These are phyloP conservation scores for Oncorhynchus tshawytscha DNA, from an alignment of 2,113 vertebrate species.

Conservation along the genomic window DNA sequence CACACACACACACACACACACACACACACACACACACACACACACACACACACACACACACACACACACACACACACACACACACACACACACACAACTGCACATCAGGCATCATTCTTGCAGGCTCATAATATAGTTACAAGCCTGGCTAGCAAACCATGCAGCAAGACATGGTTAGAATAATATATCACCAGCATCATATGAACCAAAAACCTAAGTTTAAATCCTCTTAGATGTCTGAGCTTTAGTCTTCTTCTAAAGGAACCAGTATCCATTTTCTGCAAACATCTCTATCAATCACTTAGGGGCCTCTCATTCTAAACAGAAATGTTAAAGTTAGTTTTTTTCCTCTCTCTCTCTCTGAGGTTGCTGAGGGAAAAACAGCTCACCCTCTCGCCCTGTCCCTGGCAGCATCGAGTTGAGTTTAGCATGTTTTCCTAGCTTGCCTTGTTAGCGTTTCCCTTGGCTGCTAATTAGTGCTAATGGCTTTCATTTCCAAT, in stretches of 20 bases:
- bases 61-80: constrained; percentile 7
- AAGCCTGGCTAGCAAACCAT: constrained; percentile 31
- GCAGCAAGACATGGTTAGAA: constrained; percentile 33
- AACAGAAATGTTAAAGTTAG: neutral
- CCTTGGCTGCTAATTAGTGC: constrained; percentile 59
- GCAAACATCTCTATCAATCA: neutral
- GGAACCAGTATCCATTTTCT: neutral
- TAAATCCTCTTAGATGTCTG: neutral
- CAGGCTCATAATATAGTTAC: constrained; percentile 21
- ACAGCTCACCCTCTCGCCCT: neutral
- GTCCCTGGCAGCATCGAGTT: neutral
- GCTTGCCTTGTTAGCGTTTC: constrained; percentile 60
- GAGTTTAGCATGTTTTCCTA: constrained; percentile 44
- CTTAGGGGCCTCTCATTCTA: neutral
- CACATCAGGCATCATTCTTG: neutral
- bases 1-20: neutral
- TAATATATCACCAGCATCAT: neutral
- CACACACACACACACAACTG: neutral
- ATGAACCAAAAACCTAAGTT: neutral
- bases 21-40: neutral
- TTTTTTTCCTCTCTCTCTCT: neutral
- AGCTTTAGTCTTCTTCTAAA: neutral
- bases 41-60: constrained; percentile 2
- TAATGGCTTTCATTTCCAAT: constrained; percentile 60
- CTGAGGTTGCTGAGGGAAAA: neutral